Evolutionary conservation across 2,113 vertebrate genomes (phyloP), one percentile per base, ranked within the genome.

Genomic region (Corythaixoides concolor): DNA sequence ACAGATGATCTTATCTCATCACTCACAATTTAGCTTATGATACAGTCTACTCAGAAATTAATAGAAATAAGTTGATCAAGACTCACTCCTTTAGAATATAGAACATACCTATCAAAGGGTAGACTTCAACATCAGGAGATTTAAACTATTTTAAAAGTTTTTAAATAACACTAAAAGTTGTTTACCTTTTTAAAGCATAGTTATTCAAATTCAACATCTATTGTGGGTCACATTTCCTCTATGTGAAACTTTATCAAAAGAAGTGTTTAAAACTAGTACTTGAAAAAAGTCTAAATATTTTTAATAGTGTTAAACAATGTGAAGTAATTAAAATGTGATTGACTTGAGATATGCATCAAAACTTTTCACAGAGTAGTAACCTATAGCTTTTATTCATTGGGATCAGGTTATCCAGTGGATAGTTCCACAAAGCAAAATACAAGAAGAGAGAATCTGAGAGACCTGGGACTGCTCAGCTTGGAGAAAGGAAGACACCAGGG

Each of bases 11-110:
- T 84, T 63, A 77, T 33, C 47, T 81, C 27, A 66, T 62, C 0
- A 0, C 33, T 93, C 35, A 64, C 53, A 58, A 41, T 66, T 93
- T 70, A 67, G 23, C 9, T 82, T n/a, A 45, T 0, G 0, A 39
- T n/a, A 68, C 23, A 43, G 12, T 72, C 59, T 6, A 52, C 30
- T 35, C 32, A 64, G 66, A 91, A 85, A 45, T n/a, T 26, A 62
- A 62, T 17, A 69, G 47, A 82, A 94, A 35, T 62, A 67, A 45
- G 12, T 41, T 16, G n/a, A 63, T 75, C 12, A 41, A 81, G 28
- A 49, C 21, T 90, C 14, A 33, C 5, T 60, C 3, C 9, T 70
- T 66, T 37, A 50, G 7, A 26, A 23, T 37, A 15, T 6, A 68
- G 11, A 78, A 64, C 20, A 49, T 14, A 17, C 7, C 27, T 26